Conservation (phyloP, 2,888 invertebrate genomes). For the Microctonus hyperodae region DNA sequence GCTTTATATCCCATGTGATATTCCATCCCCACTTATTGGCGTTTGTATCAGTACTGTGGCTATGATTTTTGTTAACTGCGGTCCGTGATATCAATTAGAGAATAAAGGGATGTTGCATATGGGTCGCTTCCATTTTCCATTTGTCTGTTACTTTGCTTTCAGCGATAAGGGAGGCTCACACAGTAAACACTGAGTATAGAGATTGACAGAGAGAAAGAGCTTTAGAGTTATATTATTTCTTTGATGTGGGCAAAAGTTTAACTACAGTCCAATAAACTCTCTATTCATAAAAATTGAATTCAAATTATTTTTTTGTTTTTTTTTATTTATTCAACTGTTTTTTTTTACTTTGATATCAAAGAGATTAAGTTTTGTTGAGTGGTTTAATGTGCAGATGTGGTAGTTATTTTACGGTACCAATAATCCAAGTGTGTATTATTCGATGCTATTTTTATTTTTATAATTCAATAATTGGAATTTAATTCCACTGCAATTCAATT, state of each 20-base stretch:
- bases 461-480: neutral
- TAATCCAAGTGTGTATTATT: neutral
- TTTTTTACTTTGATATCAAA: neutral
- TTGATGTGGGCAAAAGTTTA: slow-evolving; percentile 8
- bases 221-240: slow-evolving; percentile 1
- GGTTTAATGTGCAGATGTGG: neutral
- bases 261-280: no score
- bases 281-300: no score
- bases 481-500: slow-evolving; percentile 53
- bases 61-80: slow-evolving; percentile 41
- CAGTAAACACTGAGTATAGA: no score
- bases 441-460: neutral
- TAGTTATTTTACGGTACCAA: neutral
- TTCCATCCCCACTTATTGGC: neutral
- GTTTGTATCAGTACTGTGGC: slow-evolving; percentile 18
- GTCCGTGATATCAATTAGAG: slow-evolving; percentile 38
- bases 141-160: neutral
- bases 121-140: slow-evolving; percentile 3
- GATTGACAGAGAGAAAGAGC: neutral
- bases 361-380: neutral
- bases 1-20: neutral
- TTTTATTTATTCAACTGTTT: neutral
- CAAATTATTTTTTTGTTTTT: neutral
- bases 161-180: neutral
- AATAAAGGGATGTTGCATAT: slow-evolving; percentile 32